phyloP scores from a whole-genome alignment of 2,113 vertebrate genomes.

The Dipodomys merriami region DNA sequence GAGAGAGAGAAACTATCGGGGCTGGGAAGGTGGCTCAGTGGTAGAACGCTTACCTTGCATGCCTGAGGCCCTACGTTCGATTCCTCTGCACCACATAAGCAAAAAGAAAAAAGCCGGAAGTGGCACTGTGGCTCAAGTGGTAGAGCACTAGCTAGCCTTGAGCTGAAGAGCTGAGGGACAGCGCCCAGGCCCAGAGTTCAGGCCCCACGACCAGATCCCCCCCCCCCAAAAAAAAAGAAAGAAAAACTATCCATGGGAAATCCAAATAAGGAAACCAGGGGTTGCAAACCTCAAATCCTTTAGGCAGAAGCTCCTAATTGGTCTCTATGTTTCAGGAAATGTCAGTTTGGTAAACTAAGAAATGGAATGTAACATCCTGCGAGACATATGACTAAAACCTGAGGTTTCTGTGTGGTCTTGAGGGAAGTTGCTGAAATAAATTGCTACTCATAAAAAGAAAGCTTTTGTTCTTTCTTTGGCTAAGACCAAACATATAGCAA shows the following conservation, averaged over 20 bases:
- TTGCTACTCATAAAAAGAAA: constrained; percentile 39
- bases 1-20: too few relatives aligned
- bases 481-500: constrained; percentile 6
- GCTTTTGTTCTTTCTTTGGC: constrained; percentile 33
- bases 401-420: constrained; percentile 59
- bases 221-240: too few relatives aligned
- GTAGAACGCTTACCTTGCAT: too few relatives aligned
- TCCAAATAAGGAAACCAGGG: not conserved
- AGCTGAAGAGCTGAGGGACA: too few relatives aligned
- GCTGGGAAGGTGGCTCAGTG: too few relatives aligned
- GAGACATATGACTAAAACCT: constrained; percentile 75
- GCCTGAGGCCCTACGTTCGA: too few relatives aligned
- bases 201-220: too few relatives aligned
- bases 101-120: too few relatives aligned
- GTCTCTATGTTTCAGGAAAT: constrained; percentile 40
- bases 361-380: constrained; percentile 48
- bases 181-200: too few relatives aligned
- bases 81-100: too few relatives aligned
- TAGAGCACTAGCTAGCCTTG: too few relatives aligned
- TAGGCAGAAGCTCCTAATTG: not conserved
- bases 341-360: constrained; percentile 43
- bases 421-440: constrained; percentile 46
- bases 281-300: not conserved
- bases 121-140: too few relatives aligned
- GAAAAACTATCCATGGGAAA: not conserved